Evolutionary conservation across 2,888 invertebrate genomes (phyloP).

Genomic region (Chymomyza caudatula): DNA sequence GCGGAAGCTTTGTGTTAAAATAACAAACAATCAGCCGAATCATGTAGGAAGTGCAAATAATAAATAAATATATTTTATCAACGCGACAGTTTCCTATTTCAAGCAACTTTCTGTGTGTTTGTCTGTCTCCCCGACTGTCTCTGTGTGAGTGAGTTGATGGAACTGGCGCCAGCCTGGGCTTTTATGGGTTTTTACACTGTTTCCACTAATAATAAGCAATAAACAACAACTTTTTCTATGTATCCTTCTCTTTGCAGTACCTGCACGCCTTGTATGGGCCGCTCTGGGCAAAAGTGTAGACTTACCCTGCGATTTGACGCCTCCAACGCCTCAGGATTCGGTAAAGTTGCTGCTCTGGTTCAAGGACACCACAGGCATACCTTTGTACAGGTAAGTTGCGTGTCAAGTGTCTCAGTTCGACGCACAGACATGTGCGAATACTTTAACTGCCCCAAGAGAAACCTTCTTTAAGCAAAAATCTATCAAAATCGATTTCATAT

Average conservation of each 20-base stretch:
- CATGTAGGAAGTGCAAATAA: conserved; percentile 71
- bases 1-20: conserved; percentile 71
- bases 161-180: neutral
- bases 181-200: neutral
- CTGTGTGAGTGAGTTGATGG: neutral
- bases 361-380: conserved; percentile 90
- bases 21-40: conserved; percentile 71
- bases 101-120: neutral
- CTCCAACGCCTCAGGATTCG: conserved; percentile 84
- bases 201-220: conserved; percentile 40
- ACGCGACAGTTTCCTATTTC: conserved; percentile 33
- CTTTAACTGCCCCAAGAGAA: neutral
- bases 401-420: neutral
- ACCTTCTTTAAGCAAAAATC: too few species aligned
- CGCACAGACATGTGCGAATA: neutral
- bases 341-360: conserved; percentile 94
- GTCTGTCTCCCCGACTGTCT: neutral
- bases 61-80: conserved; percentile 70
- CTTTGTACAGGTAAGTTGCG: conserved; percentile 87
- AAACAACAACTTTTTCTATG: conserved; percentile 1
- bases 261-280: conserved; percentile 85
- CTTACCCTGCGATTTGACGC: conserved; percentile 90
- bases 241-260: conserved; percentile 79
- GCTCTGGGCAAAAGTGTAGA: conserved; percentile 86
- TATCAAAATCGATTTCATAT: neutral